A percentile compares a stretch with the other conserved stretches of the same genome.
Conservation (phyloP, 2,797 vertebrate species). For the Chromis chromis region DNA sequence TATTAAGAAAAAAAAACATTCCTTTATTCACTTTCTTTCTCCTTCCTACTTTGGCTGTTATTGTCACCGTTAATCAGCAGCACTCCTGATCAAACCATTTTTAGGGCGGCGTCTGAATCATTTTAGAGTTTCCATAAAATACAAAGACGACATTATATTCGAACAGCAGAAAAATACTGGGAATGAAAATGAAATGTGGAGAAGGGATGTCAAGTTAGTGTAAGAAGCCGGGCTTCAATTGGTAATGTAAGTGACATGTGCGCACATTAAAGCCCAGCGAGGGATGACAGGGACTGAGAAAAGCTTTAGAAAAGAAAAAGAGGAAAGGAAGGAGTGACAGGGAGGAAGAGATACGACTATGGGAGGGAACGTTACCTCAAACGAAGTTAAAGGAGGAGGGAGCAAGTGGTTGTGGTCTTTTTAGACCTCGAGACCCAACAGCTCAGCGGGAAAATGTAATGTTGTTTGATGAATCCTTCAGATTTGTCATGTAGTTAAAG, state of each 20-base stretch:
- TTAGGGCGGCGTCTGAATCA: not conserved
- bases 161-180: not conserved
- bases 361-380: no score
- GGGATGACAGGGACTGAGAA: not conserved
- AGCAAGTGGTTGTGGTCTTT: no score
- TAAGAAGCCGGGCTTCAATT: not conserved
- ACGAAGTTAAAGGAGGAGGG: no score
- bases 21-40: not conserved
- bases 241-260: slow-evolving; percentile 33
- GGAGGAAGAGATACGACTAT: not conserved
- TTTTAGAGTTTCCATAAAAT: slow-evolving; percentile 10
- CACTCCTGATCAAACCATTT: not conserved
- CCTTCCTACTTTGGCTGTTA: not conserved
- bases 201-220: slow-evolving; percentile 13
- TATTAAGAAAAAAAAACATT: not conserved
- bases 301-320: slow-evolving; percentile 6
- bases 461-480: no score
- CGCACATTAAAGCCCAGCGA: not conserved
- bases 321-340: not conserved
- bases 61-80: slow-evolving; percentile 3
- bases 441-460: no score
- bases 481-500: no score
- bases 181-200: slow-evolving; percentile 21
- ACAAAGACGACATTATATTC: not conserved
- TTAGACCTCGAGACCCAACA: no score